Conservation (phyloP, 1,140 invertebrate species). For the Zaprionus lachaisei region DNA sequence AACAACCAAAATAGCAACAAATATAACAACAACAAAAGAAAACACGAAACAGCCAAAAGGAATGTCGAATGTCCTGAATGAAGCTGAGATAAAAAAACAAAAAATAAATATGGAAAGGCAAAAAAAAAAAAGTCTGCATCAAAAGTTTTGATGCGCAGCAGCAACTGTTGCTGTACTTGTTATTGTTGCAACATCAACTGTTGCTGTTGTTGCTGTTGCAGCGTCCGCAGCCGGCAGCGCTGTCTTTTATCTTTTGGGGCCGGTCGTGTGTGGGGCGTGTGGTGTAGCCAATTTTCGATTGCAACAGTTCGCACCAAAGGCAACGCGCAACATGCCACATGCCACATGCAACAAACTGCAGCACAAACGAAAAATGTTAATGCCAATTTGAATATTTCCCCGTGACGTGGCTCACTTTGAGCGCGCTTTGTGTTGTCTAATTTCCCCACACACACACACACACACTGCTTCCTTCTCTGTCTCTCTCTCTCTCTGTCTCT, state of each 20-base stretch:
- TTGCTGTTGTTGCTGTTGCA: conserved; percentile 10
- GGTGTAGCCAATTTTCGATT: conserved; percentile 74
- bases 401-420: conserved; percentile 81
- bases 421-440: conserved; percentile 58
- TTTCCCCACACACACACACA: conserved; percentile 29
- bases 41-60: conserved; percentile 53
- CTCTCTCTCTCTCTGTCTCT: background rate
- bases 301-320: conserved; percentile 78
- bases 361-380: conserved; percentile 67
- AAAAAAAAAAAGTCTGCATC: conserved; percentile 52
- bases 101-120: conserved; percentile 69
- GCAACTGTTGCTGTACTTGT: background rate
- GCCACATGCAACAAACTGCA: conserved; percentile 33
- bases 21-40: background rate
- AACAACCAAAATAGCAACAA: background rate
- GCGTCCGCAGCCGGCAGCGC: conserved; percentile 1
- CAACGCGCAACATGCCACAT: conserved; percentile 42
- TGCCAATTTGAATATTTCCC: conserved; percentile 80
- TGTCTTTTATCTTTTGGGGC: conserved; percentile 42
- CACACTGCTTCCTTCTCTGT: conserved; percentile 14
- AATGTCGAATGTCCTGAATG: conserved; percentile 31
- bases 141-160: conserved; percentile 60
- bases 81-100: conserved; percentile 34
- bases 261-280: background rate
- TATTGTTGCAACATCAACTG: background rate